Conservation (phyloP, 2,113 vertebrate genomes). For the Xenus cinereus region DNA sequence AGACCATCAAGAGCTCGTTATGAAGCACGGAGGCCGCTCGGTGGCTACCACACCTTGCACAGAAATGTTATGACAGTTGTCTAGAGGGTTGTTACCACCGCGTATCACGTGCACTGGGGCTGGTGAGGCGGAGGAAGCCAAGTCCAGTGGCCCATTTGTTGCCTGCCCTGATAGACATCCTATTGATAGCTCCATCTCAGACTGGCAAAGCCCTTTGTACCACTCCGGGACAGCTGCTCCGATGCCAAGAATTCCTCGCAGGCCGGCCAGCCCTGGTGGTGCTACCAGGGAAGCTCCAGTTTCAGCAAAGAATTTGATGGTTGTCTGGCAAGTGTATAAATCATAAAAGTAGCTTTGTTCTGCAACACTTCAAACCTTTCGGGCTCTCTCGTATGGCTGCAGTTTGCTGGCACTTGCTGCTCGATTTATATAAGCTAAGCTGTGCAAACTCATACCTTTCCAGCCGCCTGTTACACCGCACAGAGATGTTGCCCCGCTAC, state of each 20-base stretch:
- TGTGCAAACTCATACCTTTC: slow-evolving; percentile 41
- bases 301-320: slow-evolving; percentile 72
- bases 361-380: slow-evolving; percentile 56
- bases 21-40: background rate
- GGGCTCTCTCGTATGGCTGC: background rate
- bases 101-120: background rate
- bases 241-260: slow-evolving; percentile 61
- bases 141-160: slow-evolving; percentile 25
- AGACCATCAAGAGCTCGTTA: background rate
- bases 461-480: background rate
- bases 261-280: slow-evolving; percentile 44
- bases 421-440: slow-evolving; percentile 52
- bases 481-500: background rate
- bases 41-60: background rate
- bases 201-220: slow-evolving; percentile 55
- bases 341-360: slow-evolving; percentile 74
- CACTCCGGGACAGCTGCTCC: slow-evolving; percentile 59
- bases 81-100: background rate
- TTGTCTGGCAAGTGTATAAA: slow-evolving; percentile 66
- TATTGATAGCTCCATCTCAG: slow-evolving; percentile 64
- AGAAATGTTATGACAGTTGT: slow-evolving; percentile 41
- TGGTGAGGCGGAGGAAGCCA: background rate
- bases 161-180: slow-evolving; percentile 48
- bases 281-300: slow-evolving; percentile 66
- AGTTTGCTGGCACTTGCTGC: slow-evolving; percentile 39